These are phyloP conservation scores for Micromesistius poutassou DNA, from an alignment of 2,797 vertebrate species.

Conservation along the genomic window DNA sequence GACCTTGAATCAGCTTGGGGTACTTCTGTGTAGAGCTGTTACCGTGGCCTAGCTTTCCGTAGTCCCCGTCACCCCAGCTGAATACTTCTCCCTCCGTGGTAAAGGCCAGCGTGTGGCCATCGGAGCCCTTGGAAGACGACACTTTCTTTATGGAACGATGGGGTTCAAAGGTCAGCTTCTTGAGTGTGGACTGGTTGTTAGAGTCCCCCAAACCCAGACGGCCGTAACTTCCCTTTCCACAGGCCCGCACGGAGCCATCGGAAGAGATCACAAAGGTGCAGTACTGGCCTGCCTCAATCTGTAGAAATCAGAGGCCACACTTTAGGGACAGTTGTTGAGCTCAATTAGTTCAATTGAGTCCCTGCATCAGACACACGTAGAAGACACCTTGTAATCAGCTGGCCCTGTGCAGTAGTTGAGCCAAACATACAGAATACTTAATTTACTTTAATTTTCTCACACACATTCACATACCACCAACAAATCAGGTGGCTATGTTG, in stretches of 20 bases:
- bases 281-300: slow-evolving; percentile 84
- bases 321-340: background rate
- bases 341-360: background rate
- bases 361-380: background rate
- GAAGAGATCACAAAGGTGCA: slow-evolving; percentile 81
- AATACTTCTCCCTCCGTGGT: slow-evolving; percentile 80
- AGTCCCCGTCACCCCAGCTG: slow-evolving; percentile 83
- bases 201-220: slow-evolving; percentile 80
- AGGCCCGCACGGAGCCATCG: slow-evolving; percentile 78
- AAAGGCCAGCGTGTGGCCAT: slow-evolving; percentile 80
- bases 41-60: slow-evolving; percentile 80
- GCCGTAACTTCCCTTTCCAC: slow-evolving; percentile 82
- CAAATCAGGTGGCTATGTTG: background rate
- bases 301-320: slow-evolving; percentile 12
- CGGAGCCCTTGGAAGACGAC: slow-evolving; percentile 80
- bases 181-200: slow-evolving; percentile 80
- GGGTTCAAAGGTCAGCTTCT: slow-evolving; percentile 80
- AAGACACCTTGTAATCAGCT: background rate
- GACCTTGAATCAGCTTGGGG: slow-evolving; percentile 81
- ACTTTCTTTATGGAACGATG: slow-evolving; percentile 78
- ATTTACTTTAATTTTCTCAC: background rate
- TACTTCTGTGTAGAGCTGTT: slow-evolving; percentile 84
- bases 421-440: background rate
- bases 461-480: background rate
- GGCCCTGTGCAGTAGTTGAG: background rate